Base-by-base conservation (phyloP, 2,797 vertebrate species). In the Amblyraja radiata region DNA sequence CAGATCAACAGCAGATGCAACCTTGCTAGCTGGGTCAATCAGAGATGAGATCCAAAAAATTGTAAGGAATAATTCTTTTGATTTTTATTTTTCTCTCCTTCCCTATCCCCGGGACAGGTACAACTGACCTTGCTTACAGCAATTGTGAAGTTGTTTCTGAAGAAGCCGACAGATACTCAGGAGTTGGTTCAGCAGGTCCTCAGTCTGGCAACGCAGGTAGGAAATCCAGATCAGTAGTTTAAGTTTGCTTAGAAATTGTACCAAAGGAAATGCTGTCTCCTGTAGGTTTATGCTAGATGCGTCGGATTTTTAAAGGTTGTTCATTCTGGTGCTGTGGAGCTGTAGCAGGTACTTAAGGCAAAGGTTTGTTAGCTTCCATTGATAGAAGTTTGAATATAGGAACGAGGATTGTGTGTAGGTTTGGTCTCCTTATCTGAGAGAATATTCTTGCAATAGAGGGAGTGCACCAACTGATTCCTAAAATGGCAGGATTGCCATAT, bases 141-240 rank as follows among this genome's bases (percentile, higher is more conserved):
- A 58, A 99, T 99, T 61, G 98, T 99, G 94, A 99, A 99, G 95
- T 96, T 99, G 74, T 99, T 99, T 96, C 95, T 99, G 81, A 99
- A 99, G 95, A 99, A 99, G 94, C 99, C 99, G 0, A 98, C 99
- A 0, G 99, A 99, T 96, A 99, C 99, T 0, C 99, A 99, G 95
- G 99, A 99, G 95, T 95, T 99, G 94, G 98, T 99, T 74, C 98
- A 99, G 95, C 98, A 99, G 95, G 99, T 99, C 81, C 97, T 99
- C 94, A 99, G 98, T 95, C 96, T 99, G 94, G 98, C 98, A 94
- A 99, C 98, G 0, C 98, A 99, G 98, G 98, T 99, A 95, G 96
- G 95, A 93, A 93, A 90, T 36, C 36, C n/a, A 93, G 93, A 28
- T 18, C 63, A 0, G 79, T 93, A 63, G 63, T 94, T 63, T 86